These are phyloP conservation scores for Crocodylus rhombifer DNA, from an alignment of 2,797 vertebrate genomes.

Conservation along the genomic window DNA sequence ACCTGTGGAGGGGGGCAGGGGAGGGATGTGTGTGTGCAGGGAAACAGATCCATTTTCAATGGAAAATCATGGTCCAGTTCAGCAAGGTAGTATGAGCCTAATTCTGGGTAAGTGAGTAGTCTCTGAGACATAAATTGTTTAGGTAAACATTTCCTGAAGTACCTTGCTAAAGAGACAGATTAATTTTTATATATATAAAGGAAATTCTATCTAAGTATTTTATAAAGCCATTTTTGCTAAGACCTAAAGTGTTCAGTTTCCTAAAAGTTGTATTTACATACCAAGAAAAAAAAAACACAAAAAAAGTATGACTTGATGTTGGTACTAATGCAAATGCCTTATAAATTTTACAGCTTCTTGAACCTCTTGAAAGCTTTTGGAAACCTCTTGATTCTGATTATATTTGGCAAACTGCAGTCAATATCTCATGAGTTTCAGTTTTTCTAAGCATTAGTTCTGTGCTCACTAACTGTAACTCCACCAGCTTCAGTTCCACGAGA, in stretches of 20 bases:
- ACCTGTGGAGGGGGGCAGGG: too few species aligned
- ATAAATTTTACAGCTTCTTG: neutral
- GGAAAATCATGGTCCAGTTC: fast-evolving
- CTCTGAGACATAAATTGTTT: neutral
- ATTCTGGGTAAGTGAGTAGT: fast-evolving
- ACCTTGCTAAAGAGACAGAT: neutral
- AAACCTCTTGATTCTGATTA: slow-evolving; percentile 5
- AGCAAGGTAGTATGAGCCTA: fast-evolving
- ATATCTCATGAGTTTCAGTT: neutral
- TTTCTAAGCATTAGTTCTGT: neutral
- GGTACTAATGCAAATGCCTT: neutral
- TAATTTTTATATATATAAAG: neutral
- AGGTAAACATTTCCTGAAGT: neutral
- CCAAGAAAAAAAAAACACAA: neutral
- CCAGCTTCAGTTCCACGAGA: neutral
- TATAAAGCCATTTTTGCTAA: neutral
- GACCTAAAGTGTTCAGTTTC: neutral
- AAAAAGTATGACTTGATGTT: neutral
- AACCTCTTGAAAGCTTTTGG: slow-evolving; percentile 14
- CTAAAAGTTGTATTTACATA: neutral
- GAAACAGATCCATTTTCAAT: neutral
- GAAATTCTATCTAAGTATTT: neutral
- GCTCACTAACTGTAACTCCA: neutral
- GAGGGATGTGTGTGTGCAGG: neutral
- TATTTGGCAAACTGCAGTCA: neutral